Evolutionary conservation across 2,888 invertebrate species (phyloP).

Genomic region (Geotrupes spiniger): DNA sequence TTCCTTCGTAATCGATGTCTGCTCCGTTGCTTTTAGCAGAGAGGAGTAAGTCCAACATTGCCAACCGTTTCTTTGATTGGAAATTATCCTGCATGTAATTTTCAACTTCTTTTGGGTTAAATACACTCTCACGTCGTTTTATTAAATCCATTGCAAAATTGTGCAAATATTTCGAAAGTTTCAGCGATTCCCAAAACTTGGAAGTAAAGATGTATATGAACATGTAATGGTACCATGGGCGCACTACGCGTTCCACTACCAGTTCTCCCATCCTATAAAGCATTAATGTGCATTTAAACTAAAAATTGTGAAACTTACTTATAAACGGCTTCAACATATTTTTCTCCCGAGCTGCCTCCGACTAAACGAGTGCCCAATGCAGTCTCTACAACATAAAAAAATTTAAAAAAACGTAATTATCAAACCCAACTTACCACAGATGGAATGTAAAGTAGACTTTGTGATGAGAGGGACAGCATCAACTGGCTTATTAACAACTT

Average conservation of each 20-base stretch:
- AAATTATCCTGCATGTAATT: constrained; percentile 12
- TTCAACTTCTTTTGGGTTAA: constrained; percentile 8
- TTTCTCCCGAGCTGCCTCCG: constrained; percentile 39
- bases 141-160: constrained; percentile 36
- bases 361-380: constrained; percentile 62
- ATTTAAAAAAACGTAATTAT: too few species aligned
- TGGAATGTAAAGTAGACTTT: constrained; percentile 25
- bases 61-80: constrained; percentile 50
- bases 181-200: constrained; percentile 12
- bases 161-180: constrained; percentile 29
- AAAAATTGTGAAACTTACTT: constrained; percentile 38
- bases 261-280: constrained; percentile 30
- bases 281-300: constrained; percentile 20
- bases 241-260: constrained; percentile 26
- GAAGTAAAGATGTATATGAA: constrained; percentile 25
- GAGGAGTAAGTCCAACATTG: constrained; percentile 58
- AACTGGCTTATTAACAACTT: constrained; percentile 38
- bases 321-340: constrained; percentile 59
- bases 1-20: constrained; percentile 53
- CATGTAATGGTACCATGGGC: constrained; percentile 33
- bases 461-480: constrained; percentile 59
- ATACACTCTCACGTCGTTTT: constrained; percentile 23
- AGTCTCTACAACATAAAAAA: constrained; percentile 53
- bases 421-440: constrained; percentile 20
- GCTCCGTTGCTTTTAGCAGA: constrained; percentile 52